phyloP scores from a whole-genome alignment of 2,113 vertebrate genomes.

The Eolophus roseicapilla region DNA sequence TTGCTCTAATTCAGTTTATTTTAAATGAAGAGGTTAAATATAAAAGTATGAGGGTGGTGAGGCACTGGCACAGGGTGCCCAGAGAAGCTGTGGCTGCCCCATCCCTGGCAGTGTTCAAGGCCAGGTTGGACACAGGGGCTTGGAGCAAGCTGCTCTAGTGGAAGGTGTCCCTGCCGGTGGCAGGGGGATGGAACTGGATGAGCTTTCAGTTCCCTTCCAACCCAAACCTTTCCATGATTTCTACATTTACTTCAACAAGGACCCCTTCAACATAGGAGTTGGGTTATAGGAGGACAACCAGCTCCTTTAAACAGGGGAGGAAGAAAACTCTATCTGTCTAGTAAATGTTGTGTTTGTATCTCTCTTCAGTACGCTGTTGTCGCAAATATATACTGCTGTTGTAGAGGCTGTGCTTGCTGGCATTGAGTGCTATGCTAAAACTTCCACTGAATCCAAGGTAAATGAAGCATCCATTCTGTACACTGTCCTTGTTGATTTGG shows the following conservation, averaged over 20 bases:
- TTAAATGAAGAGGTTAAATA: neutral
- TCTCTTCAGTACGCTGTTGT: conserved; percentile 82
- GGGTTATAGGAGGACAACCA: neutral
- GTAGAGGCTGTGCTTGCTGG: conserved; percentile 89
- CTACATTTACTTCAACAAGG: neutral
- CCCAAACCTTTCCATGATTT: neutral
- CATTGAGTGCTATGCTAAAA: conserved; percentile 89
- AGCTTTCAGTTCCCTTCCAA: neutral
- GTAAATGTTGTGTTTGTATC: conserved; percentile 66
- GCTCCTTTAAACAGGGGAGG: neutral
- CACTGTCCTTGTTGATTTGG: conserved; percentile 14
- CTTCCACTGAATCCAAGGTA: conserved; percentile 86
- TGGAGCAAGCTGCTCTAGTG: neutral
- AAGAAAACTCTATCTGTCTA: neutral
- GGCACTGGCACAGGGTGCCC: neutral
- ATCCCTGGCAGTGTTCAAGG: neutral
- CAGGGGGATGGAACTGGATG: neutral
- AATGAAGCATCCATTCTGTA: conserved; percentile 31
- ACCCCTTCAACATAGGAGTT: neutral
- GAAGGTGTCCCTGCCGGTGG: neutral
- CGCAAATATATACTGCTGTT: conserved; percentile 89
- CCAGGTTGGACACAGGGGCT: neutral
- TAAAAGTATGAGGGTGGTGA: neutral
- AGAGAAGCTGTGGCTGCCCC: neutral
- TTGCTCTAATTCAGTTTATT: neutral